A percentile compares a stretch with the other conserved stretches of the same genome.
These are phyloP conservation scores for Micrasema longulum DNA, from an alignment of 1,140 invertebrate genomes.

Conservation along the genomic window DNA sequence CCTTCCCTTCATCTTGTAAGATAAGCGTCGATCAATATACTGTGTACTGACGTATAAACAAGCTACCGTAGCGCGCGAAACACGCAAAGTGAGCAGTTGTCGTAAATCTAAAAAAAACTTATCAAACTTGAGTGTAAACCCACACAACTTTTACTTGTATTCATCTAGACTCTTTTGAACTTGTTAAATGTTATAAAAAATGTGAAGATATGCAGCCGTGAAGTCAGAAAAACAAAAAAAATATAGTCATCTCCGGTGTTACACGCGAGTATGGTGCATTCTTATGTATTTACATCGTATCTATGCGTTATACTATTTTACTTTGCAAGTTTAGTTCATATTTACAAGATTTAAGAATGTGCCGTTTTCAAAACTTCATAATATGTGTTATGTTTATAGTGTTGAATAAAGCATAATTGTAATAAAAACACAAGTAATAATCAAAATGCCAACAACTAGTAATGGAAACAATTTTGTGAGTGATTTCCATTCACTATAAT, in stretches of 20 bases:
- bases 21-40: conserved; percentile 54
- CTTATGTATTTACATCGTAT: conserved; percentile 41
- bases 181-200: conserved; percentile 19
- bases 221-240: conserved; percentile 27
- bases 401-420: not conserved
- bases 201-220: not conserved
- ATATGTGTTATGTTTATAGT: not conserved
- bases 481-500: conserved; percentile 13
- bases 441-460: not conserved
- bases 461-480: conserved; percentile 2
- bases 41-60: conserved; percentile 42
- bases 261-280: conserved; percentile 39
- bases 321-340: not conserved
- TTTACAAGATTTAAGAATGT: conserved; percentile 5
- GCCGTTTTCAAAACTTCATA: not conserved
- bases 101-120: conserved; percentile 41
- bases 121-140: conserved; percentile 37
- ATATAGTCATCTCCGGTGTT: conserved; percentile 26
- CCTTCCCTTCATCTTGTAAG: conserved; percentile 54
- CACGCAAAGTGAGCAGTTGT: conserved; percentile 30
- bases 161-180: too few species aligned
- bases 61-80: conserved; percentile 44
- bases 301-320: conserved; percentile 35
- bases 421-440: not conserved
- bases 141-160: conserved; percentile 3